Base-by-base conservation (phyloP, 2,113 vertebrate species). In the Phrynosoma blainvillii region DNA sequence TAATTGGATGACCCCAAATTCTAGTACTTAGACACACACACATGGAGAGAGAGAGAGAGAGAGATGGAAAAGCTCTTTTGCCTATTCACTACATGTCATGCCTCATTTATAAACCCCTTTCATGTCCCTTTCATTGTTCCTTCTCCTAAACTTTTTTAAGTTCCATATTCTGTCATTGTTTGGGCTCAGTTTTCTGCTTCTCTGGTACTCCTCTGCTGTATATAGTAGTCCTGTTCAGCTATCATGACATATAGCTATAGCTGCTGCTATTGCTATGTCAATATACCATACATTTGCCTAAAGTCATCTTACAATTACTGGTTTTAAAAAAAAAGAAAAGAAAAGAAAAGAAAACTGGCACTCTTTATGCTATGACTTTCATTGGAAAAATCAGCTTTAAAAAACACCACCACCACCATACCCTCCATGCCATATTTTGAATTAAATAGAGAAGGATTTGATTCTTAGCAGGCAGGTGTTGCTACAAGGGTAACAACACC, bases 381-480 rank as follows among this genome's bases (percentile, higher is more conserved):
- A 76, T 65, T 65, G 42, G 47, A 76, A 84, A 66, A 27, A 2
- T n/a, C 59, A 30, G 56, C 6, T 36, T 32, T 40, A 65, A 52
- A 65, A 76, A 73, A 56, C 13, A 13, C 3, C 14, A 62, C 14
- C 59, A 62, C 13, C 59, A 62, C 13, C 13, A 14, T 6, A 7
- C 13, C 4, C 2, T 12, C 20, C 18, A 30, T 13, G 14, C n/a
- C 73, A 36, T 85, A 2, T 10, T 62, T 20, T 65, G 84, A 86
- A 85, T 78, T 66, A 71, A 79, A 54, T 27, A 40, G 66, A 20
- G 47, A 40, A 23, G 56, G 23, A 56, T 47, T 40, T 71, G 71
- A 73, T 87, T 80, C 77, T 71, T 87, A 56, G 47, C 23, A 87
- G 66, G 84, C 66, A 87, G 52, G 77, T 71, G 42, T 27, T 86